These are phyloP conservation scores for Geotria australis DNA, from an alignment of 2,797 vertebrate species.

Conservation along the genomic window DNA sequence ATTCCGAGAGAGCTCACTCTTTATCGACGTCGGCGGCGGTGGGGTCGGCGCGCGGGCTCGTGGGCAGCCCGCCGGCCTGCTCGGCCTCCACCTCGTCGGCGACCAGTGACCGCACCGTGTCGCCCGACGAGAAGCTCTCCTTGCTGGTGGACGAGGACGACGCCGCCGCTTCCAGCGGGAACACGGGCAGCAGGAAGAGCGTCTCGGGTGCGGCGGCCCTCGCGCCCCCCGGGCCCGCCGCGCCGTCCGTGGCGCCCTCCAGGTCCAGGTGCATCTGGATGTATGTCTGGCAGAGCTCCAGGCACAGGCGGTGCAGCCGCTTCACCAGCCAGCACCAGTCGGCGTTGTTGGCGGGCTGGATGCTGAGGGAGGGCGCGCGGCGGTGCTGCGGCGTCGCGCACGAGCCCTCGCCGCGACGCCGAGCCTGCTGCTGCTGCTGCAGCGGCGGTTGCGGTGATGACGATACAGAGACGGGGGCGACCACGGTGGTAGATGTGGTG, in stretches of 20 bases:
- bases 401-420: slow-evolving; percentile 25
- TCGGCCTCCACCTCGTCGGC: too few relatives aligned
- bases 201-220: slow-evolving; percentile 11
- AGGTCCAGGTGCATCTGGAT: slow-evolving; percentile 84
- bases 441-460: slow-evolving; percentile 25
- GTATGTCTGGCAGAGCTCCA: slow-evolving; percentile 77
- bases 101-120: too few relatives aligned
- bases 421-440: too few relatives aligned
- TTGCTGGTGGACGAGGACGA: too few relatives aligned
- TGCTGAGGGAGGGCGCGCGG: slow-evolving; percentile 37
- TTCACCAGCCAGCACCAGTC: slow-evolving; percentile 88
- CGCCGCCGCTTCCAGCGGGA: slow-evolving; percentile 23
- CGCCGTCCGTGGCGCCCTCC: slow-evolving; percentile 35
- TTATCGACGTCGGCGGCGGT: too few relatives aligned
- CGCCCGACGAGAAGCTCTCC: too few relatives aligned
- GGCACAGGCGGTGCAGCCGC: slow-evolving; percentile 57
- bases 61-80: too few relatives aligned
- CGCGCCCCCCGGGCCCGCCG: slow-evolving; percentile 1
- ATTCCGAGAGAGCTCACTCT: too few relatives aligned
- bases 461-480: slow-evolving; percentile 5
- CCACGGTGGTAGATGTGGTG: too few relatives aligned
- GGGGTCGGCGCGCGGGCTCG: too few relatives aligned
- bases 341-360: slow-evolving; percentile 35
- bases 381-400: slow-evolving; percentile 29
- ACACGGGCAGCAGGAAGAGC: slow-evolving; percentile 48